phyloP scores from a whole-genome alignment of 1,140 invertebrate species.

The Oryctes rhinoceros region DNA sequence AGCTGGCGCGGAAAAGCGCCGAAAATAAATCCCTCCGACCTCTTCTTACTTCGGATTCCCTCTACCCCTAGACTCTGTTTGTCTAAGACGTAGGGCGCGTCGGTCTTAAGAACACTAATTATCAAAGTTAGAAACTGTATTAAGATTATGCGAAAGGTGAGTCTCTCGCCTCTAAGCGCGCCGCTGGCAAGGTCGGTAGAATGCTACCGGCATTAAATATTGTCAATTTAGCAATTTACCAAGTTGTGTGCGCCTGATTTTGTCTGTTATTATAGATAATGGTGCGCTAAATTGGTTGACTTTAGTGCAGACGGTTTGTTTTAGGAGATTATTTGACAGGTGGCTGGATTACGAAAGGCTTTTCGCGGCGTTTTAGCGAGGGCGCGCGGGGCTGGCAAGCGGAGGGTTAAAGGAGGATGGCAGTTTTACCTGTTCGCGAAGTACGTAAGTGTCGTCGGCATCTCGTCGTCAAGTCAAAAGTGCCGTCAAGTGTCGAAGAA shows the following conservation, averaged over 20 bases:
- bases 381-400: background rate
- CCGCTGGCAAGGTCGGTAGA: conserved; percentile 28
- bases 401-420: background rate
- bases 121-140: conserved; percentile 59
- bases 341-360: conserved; percentile 46
- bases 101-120: conserved; percentile 59
- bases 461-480: conserved; percentile 8
- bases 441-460: background rate
- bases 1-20: background rate
- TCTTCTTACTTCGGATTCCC: background rate
- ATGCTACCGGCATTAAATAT: conserved; percentile 51
- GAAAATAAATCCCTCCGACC: conserved; percentile 55
- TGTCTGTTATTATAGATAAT: conserved; percentile 58
- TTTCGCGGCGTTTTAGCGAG: background rate
- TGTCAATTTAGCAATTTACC: conserved; percentile 57
- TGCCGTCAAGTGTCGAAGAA: conserved; percentile 15
- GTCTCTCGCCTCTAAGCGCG: background rate
- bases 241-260: conserved; percentile 53
- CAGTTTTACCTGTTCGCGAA: conserved; percentile 20
- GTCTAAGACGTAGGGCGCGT: conserved; percentile 51
- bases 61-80: conserved; percentile 49
- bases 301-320: conserved; percentile 54
- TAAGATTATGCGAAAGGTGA: conserved; percentile 57
- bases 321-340: conserved; percentile 56
- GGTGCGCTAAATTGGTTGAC: conserved; percentile 58